Evolutionary conservation across 2,797 vertebrate species (phyloP).

Genomic region (Halcyon smyrnensis): DNA sequence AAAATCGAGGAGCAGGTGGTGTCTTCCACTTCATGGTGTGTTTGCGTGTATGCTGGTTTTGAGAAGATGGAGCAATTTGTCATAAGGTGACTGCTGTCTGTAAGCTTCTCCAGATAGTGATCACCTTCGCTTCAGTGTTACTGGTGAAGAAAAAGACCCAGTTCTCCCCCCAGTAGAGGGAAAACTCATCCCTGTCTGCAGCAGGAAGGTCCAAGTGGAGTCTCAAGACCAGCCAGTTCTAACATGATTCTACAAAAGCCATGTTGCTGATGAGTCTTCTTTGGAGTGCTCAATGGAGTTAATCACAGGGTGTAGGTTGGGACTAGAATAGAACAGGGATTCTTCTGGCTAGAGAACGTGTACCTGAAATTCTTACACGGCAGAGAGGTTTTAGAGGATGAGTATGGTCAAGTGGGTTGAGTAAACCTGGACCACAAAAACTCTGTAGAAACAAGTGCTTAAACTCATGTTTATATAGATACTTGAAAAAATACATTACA

Average conservation of each 20-base stretch:
- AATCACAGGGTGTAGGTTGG: neutral
- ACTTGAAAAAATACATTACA: neutral
- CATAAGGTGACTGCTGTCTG: neutral
- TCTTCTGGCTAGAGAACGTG: neutral
- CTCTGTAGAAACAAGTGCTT: neutral
- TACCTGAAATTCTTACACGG: neutral
- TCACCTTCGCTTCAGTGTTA: neutral
- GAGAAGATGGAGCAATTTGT: neutral
- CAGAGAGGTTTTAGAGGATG: neutral
- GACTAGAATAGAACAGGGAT: neutral
- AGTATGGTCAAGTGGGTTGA: neutral
- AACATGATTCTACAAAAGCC: neutral
- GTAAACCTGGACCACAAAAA: neutral
- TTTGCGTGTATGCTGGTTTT: neutral
- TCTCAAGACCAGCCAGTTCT: neutral
- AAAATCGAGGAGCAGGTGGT: neutral
- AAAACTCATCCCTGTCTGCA: neutral
- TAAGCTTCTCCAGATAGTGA: neutral
- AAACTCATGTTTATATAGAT: neutral
- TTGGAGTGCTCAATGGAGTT: neutral
- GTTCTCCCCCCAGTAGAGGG: neutral
- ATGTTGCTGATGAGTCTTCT: neutral
- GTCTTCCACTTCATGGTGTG: neutral
- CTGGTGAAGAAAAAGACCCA: neutral
- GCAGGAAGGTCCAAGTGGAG: neutral